phyloP scores from a whole-genome alignment of 2,888 invertebrate genomes.

The Blastobasis adustella region DNA sequence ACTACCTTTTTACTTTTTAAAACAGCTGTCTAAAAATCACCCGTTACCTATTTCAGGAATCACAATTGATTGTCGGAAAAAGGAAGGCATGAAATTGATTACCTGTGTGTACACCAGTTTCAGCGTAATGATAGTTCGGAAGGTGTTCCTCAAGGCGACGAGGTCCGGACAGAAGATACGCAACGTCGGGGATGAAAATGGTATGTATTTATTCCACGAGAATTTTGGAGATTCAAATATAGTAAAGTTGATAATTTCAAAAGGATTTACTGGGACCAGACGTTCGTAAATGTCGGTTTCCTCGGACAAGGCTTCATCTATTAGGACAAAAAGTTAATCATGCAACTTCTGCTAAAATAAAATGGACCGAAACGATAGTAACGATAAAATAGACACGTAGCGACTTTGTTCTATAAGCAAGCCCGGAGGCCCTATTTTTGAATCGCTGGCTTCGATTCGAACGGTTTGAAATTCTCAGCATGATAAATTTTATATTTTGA shows the following conservation, averaged over 20 bases:
- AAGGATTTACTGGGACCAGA: constrained; percentile 35
- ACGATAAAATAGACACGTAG: too few relatives aligned
- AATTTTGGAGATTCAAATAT: constrained; percentile 66
- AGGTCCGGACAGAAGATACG: constrained; percentile 68
- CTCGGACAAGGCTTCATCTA: constrained; percentile 28
- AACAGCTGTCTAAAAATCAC: too few relatives aligned
- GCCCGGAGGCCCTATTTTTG: too few relatives aligned
- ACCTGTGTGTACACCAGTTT: constrained; percentile 70
- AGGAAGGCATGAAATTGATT: constrained; percentile 14
- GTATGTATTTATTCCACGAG: constrained; percentile 70
- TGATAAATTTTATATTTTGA: too few relatives aligned
- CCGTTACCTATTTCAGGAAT: too few relatives aligned
- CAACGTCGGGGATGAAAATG: constrained; percentile 67
- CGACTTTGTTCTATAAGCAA: too few relatives aligned
- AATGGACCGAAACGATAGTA: too few relatives aligned
- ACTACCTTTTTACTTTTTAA: too few relatives aligned
- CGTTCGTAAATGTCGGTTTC: constrained; percentile 41
- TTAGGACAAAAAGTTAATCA: constrained; percentile 5
- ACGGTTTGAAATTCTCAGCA: too few relatives aligned
- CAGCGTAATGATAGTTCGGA: constrained; percentile 63
- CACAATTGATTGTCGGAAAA: constrained; percentile 1
- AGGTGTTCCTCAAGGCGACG: constrained; percentile 68
- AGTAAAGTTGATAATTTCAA: constrained; percentile 45
- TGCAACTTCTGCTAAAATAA: too few relatives aligned
- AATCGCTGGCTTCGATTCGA: too few relatives aligned